Percentiles rank a stretch among this genome's conserved stretches.
Evolutionary conservation across 2,797 vertebrate species (phyloP).

Genomic region (Platalea minor): DNA sequence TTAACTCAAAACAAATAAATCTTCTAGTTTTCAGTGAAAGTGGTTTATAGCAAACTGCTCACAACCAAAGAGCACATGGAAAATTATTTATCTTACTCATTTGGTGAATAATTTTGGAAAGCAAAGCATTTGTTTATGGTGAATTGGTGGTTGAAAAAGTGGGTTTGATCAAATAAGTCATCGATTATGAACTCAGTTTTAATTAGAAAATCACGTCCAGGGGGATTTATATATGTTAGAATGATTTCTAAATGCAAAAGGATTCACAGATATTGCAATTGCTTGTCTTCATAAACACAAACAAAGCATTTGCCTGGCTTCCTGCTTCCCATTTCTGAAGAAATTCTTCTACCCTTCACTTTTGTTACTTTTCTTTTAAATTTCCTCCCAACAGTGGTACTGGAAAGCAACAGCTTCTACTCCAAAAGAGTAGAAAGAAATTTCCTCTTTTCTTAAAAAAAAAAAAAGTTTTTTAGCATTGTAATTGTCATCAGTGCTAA

Average conservation of each 20-base stretch:
- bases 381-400: background rate
- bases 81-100: background rate
- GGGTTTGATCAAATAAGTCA: background rate
- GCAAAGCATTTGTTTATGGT: background rate
- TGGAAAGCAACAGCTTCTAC: background rate
- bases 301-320: background rate
- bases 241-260: background rate
- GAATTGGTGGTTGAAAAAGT: background rate
- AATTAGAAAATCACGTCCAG: background rate
- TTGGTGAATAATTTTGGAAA: background rate
- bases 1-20: background rate
- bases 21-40: background rate
- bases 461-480: background rate
- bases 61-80: background rate
- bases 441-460: background rate
- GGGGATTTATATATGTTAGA: background rate
- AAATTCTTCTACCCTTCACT: background rate
- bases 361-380: background rate
- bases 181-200: background rate
- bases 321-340: background rate
- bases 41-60: background rate
- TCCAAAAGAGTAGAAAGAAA: background rate
- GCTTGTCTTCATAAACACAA: background rate
- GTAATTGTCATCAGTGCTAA: background rate
- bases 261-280: background rate